A percentile compares a stretch with the other conserved stretches of the same genome.
Conservation (phyloP, 2,797 vertebrate species). For the Arctocebus calabarensis region DNA sequence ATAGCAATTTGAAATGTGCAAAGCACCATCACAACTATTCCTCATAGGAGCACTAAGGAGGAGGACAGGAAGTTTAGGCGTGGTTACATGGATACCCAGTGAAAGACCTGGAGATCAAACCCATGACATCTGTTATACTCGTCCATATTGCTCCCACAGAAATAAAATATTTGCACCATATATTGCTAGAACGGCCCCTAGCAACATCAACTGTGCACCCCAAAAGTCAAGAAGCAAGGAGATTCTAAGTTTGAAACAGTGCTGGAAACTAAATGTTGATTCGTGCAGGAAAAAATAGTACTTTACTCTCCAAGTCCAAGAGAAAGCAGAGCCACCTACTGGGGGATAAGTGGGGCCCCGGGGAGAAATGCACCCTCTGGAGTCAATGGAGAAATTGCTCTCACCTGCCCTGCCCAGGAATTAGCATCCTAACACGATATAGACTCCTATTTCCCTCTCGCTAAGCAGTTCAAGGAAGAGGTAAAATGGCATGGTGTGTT, state of each 20-base stretch:
- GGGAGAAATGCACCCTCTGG: neutral
- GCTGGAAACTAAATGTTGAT: neutral
- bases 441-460: neutral
- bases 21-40: neutral
- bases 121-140: neutral
- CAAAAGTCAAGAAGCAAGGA: neutral
- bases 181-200: neutral
- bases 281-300: neutral
- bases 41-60: neutral
- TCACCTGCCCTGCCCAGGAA: neutral
- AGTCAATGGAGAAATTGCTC: neutral
- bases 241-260: slow-evolving; percentile 32
- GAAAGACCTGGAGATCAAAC: neutral
- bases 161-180: neutral
- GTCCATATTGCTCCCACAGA: neutral
- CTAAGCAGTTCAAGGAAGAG: neutral
- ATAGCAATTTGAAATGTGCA: neutral
- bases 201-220: neutral
- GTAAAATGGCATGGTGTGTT: neutral
- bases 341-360: neutral
- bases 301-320: neutral
- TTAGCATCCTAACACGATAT: neutral
- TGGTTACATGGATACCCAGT: neutral
- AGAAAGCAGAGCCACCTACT: neutral
- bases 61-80: neutral